Percentiles rank a stretch among this genome's conserved stretches.
Conservation (phyloP, 2,888 invertebrate species). For the Patella depressa region DNA sequence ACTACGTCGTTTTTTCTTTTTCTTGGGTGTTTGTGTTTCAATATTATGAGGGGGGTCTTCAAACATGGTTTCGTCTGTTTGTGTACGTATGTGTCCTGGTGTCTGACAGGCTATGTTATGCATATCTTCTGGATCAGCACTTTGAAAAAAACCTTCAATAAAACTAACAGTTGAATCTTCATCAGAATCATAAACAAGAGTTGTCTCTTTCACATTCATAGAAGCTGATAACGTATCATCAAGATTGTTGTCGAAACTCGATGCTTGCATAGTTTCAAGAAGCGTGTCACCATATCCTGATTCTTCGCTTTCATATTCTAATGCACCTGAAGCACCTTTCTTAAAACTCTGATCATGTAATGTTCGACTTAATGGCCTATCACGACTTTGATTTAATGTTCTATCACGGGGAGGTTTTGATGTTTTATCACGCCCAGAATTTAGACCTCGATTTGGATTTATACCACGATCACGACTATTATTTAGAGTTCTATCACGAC, state of each 20-base stretch:
- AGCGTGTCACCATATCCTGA: conserved; percentile 66
- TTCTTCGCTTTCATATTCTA: conserved; percentile 65
- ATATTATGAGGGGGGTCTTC: conserved; percentile 43
- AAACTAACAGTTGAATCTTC: conserved; percentile 54
- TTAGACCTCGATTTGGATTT: background rate
- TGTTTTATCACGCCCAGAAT: background rate
- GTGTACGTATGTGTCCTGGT: conserved; percentile 58
- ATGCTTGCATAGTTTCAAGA: conserved; percentile 62
- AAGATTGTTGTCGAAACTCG: conserved; percentile 62
- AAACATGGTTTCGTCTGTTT: conserved; percentile 43
- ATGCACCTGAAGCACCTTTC: conserved; percentile 50
- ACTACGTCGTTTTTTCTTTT: conserved; percentile 52
- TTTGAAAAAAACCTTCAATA: conserved; percentile 50
- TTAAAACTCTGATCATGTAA: conserved; percentile 27
- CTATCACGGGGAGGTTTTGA: conserved; percentile 23
- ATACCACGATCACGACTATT: conserved; percentile 12
- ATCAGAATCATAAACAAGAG: conserved; percentile 56
- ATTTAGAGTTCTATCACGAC: conserved; percentile 15
- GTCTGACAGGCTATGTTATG: conserved; percentile 58
- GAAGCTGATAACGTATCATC: conserved; percentile 54
- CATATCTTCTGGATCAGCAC: conserved; percentile 55
- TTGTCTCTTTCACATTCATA: conserved; percentile 51
- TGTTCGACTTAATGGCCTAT: conserved; percentile 21
- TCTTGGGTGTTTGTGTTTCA: conserved; percentile 52
- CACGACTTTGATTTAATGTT: conserved; percentile 14